phyloP scores from a whole-genome alignment of 1,140 invertebrate species.

The Drosophila sechellia region DNA sequence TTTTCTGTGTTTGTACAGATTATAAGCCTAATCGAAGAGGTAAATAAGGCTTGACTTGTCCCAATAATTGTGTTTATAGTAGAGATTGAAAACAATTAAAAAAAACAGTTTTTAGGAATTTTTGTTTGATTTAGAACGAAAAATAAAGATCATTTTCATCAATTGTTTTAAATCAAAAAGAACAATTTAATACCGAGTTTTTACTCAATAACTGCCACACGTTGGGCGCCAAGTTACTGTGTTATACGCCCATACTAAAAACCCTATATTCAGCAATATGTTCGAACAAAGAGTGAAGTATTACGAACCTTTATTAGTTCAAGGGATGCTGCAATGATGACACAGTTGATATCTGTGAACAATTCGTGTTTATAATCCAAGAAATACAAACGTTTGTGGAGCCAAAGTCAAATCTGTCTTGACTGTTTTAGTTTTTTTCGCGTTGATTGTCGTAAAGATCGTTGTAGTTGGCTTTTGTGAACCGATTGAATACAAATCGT shows the following conservation, averaged over 20 bases:
- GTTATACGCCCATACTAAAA: background rate
- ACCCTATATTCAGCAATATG: constrained; percentile 2
- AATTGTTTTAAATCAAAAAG: too few species aligned
- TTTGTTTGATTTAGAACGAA: background rate
- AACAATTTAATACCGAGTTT: too few species aligned
- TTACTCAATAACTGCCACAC: background rate
- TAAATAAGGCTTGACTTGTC: background rate
- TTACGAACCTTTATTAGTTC: constrained; percentile 65
- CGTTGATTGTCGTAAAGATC: constrained; percentile 5
- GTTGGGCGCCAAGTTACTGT: background rate
- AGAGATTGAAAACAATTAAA: background rate
- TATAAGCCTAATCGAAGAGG: constrained; percentile 21
- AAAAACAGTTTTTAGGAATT: background rate
- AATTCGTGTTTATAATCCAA: constrained; percentile 73
- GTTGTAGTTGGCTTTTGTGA: constrained; percentile 51
- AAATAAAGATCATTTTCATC: too few species aligned
- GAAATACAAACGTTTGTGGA: constrained; percentile 49
- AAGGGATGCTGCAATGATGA: constrained; percentile 47
- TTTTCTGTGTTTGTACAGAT: constrained; percentile 18
- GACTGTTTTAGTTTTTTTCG: constrained; percentile 35
- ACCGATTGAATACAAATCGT: constrained; percentile 76
- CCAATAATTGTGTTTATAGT: background rate
- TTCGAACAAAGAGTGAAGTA: constrained; percentile 1
- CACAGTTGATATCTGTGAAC: constrained; percentile 30
- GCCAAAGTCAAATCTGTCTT: constrained; percentile 48